Evolutionary conservation across 1,140 invertebrate species (phyloP).

Genomic region (Episyrphus balteatus): DNA sequence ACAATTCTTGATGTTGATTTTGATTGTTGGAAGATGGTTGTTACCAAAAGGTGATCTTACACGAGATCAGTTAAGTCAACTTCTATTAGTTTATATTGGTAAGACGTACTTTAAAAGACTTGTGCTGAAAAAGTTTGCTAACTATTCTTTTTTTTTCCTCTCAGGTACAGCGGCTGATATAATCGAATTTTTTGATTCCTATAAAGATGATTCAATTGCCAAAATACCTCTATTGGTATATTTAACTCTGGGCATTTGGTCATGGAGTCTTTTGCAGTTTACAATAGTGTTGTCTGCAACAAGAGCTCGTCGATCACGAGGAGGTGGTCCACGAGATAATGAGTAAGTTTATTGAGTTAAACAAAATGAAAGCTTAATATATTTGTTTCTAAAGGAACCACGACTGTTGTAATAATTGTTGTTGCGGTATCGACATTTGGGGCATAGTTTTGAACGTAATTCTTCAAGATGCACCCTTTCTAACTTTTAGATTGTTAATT

Average conservation of each 20-base stretch:
- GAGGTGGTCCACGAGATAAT: slow-evolving; percentile 24
- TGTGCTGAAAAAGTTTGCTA: background rate
- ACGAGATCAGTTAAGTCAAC: slow-evolving; percentile 79
- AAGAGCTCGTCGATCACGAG: slow-evolving; percentile 49
- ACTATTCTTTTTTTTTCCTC: background rate
- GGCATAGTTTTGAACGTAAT: slow-evolving; percentile 67
- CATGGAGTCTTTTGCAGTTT: slow-evolving; percentile 82
- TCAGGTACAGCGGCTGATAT: slow-evolving; percentile 81
- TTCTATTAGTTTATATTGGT: slow-evolving; percentile 77
- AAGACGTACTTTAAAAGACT: slow-evolving; percentile 5
- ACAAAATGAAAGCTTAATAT: background rate
- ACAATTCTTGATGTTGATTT: slow-evolving; percentile 76
- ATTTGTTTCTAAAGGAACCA: slow-evolving; percentile 15
- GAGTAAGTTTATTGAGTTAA: slow-evolving; percentile 24
- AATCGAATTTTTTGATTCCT: slow-evolving; percentile 92
- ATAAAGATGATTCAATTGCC: slow-evolving; percentile 74
- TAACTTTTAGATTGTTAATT: slow-evolving; percentile 68
- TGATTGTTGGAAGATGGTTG: slow-evolving; percentile 81
- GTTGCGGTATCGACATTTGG: slow-evolving; percentile 74
- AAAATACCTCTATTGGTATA: slow-evolving; percentile 60
- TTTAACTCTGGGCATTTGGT: slow-evolving; percentile 72
- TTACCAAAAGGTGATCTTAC: slow-evolving; percentile 82
- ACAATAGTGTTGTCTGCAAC: slow-evolving; percentile 82
- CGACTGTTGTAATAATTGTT: slow-evolving; percentile 43
- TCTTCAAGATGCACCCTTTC: slow-evolving; percentile 73